Evolutionary conservation across 2,113 vertebrate species (phyloP), one percentile per base, ranked within the genome.

Genomic region (Planiliza haematocheilus): DNA sequence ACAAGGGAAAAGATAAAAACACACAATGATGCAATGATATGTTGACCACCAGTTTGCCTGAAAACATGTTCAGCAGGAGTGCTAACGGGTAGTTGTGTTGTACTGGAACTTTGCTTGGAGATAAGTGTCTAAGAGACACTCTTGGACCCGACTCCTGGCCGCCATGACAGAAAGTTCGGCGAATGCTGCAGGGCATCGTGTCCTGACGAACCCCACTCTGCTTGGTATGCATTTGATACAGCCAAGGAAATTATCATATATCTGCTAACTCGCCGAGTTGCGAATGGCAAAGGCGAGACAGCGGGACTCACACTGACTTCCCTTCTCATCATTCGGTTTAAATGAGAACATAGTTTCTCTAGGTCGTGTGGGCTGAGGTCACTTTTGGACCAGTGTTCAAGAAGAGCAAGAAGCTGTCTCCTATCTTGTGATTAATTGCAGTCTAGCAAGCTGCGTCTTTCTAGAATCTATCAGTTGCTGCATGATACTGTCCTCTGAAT

Each of bases 91-190:
- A 51, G 16, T 49, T 50, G 42, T 34, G 39, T 43, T 9, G 16
- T 36, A n/a, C 7, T 24, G 18, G 10, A 57, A 59, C 24, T 37
- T 59, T 20, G 13, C 14, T 14, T 63, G 43, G 38, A 30, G 34
- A 46, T 57, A 36, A 45, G 49, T 45, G 53, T 63, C 34, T 68
- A 41, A 58, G 39, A 37, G 75, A 51, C 38, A 24, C 43, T 46
- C 42, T 63, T 20, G 65, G 59, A 57, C 45, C 38, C 17, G 13
- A 18, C 45, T 61, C 20, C 13, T 69, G 6, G 45, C 71, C 38
- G 57, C 7, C 24, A 74, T 84, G 63, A 70, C 70, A 86, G 53
- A 43, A 49, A 62, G 43, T 56, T 84, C 56, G 59, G 9, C 56
- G 63, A 78, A 83, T 43, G 24, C 68, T 70, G 13, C 55, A 36